Base-by-base conservation (phyloP, 2,797 vertebrate genomes). In the Gastrophryne carolinensis region DNA sequence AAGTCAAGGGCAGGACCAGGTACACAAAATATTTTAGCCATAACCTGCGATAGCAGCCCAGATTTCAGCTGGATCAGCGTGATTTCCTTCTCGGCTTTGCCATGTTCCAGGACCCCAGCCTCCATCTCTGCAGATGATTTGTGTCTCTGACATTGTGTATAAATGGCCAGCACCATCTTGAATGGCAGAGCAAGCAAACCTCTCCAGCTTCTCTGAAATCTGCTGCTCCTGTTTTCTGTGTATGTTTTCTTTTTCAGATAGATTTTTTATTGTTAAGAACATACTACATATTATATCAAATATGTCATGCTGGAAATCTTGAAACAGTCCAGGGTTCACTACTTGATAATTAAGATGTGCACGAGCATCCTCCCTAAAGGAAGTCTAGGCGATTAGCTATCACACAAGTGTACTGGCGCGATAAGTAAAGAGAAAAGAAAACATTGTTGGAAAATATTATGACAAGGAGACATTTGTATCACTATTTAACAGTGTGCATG, bases 311-410 rank as follows among this genome's bases (percentile, higher is more conserved):
- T 81, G 77, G 71, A 79, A 84, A 74, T 57, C 82, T 80, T 89
- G 84, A 89, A 85, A 88, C 82, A 87, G 90, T 83, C 53, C 80
- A 85, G 81, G 78, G 79, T 83, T 79, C 68, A 80, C 57, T 79
- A 58, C 64, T 64, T 72, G 80, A 84, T 85, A 86, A 82, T 81
- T 80, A 85, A 86, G 72, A 82, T 80, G 82, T 76, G 75, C 78
- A 47, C 80, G 66, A 71, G 73, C 13, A 67, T 78, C 83, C 79
- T 82, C 80, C 81, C 80, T 79, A 79, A 21, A 84, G 81, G 80
- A 87, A 86, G 84, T 84, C 69, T 81, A 34, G 75, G 52, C 76
- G 78, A 79, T 86, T 84, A 82, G 82, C 81, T 85, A 87, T 84
- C 81, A 85, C 86, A 73, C 50, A 84, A 69, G 82, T 47, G 65